Evolutionary conservation across 2,113 vertebrate genomes (phyloP), one percentile per base, ranked within the genome.

Genomic region (Tricholaema leucomelas): DNA sequence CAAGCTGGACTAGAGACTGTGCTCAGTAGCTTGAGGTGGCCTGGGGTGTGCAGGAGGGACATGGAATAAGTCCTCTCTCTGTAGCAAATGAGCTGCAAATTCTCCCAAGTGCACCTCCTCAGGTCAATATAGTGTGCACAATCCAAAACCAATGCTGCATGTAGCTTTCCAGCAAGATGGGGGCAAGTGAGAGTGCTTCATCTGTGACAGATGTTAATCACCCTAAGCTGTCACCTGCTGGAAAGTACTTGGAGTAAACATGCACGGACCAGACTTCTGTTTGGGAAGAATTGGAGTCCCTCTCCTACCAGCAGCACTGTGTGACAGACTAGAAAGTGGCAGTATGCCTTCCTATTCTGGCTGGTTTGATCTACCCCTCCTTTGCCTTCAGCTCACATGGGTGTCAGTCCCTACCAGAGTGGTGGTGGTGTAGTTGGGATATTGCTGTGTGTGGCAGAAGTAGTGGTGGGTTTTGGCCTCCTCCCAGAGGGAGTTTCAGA

Each of bases 11-110:
- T 14, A 73, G 71, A 27, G 25, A 18, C 8, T 12, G 16, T 15
- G 21, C 56, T 84, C 42, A 56, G 70, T 35, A 78, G 61, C 60
- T 69, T 0, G 0, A 23, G 58, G 58, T 69, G 55, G 42, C 54
- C 18, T 30, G 42, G 31, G 46, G 4, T 7, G 4, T 54, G 9
- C 9, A 66, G 31, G 84, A 84, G 54, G 19, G 4, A 16, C 2
- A 3, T 2, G 14, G 73, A 30, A 48, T 35, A 7, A 81, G 12
- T 14, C 54, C 14, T 65, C 48, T 69, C 24, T 72, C 48, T 2
- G 0, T 31, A 46, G 35, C 60, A 55, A 76, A 5, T 0, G 9
- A 86, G 27, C 63, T 1, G 2, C 42, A 18, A 1, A 42, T 35
- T 64, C 42, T 52, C 56, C 38, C 31, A 33, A 2, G 46, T 12